Base-by-base conservation (phyloP, 2,797 vertebrate genomes). In the Myotis myotis region DNA sequence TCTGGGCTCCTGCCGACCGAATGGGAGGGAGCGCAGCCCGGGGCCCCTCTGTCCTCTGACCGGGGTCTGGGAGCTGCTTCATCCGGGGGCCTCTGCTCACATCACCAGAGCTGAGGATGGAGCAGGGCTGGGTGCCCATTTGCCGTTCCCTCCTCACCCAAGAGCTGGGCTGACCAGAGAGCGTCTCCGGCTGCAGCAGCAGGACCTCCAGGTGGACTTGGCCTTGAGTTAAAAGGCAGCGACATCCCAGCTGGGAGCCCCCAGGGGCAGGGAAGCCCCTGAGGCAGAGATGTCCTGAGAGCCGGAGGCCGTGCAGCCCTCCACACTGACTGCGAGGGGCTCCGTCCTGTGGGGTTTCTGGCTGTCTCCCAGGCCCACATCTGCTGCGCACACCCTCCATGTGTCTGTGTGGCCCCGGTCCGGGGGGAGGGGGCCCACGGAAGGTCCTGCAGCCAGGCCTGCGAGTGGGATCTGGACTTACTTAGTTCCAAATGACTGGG, bases 401-500 rank as follows among this genome's bases (percentile, higher is more conserved):
- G 96, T 92, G 95, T 95, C 94, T 95, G 85, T 96, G 94, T 93
- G 93, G 96, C 95, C 96, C 38, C 51, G 12, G 92, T 93, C 95
- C 87, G 96, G 85, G 87, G 93, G 89, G 90, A 88, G 85, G 89
- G 85, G 87, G 62, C 89, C 95, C 57, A 8, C 55, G 66, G 84
- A 93, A 85, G 78, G 92, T 62, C 96, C 90, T 94, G 82, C 82
- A 94, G 78, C 78, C 87, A 83, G 89, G 93, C 85, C 93, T 96
- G 70, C 74, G 90, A 80, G 87, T 47, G 90, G 47, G 96, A 94
- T 97, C 97, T 97, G 97, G 95, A 94, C 93, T 97, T 78, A 95
- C 95, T 97, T 97, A 97, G 95, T 81, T 97, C 96, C 97, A 96
- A 96, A 96, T 93, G 96, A 84, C 97, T 96, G 60, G 95, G 96